A percentile compares a stretch with the other conserved stretches of the same genome.
Conservation (phyloP, 1,140 invertebrate species). For the Papilio machaon region DNA sequence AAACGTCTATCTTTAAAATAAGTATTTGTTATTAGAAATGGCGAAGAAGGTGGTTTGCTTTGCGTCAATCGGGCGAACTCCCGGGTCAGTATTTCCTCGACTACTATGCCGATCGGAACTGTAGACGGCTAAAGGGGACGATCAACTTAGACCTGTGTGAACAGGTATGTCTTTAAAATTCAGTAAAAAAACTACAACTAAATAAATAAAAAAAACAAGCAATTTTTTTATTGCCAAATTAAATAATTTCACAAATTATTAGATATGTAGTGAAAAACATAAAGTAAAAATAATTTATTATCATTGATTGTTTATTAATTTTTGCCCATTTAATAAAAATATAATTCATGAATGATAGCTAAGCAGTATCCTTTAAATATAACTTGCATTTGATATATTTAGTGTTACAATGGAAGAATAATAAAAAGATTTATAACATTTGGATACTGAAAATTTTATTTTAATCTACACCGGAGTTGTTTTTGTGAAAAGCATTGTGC, state of each 20-base stretch:
- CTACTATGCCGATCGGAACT: slow-evolving; percentile 94
- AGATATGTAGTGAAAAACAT: background rate
- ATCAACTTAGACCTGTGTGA: slow-evolving; percentile 98
- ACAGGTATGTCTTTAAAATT: slow-evolving; percentile 84
- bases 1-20: background rate
- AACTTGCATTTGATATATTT: background rate
- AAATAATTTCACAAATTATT: background rate
- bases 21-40: slow-evolving; percentile 88
- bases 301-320: too few relatives aligned
- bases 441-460: background rate
- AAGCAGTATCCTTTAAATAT: background rate
- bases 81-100: slow-evolving; percentile 96
- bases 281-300: background rate
- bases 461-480: background rate
- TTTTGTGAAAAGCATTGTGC: background rate
- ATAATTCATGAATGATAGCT: background rate
- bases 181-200: background rate
- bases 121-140: slow-evolving; percentile 93
- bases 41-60: slow-evolving; percentile 95
- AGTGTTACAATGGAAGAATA: background rate
- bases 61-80: slow-evolving; percentile 93
- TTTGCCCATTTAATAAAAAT: background rate
- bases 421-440: background rate
- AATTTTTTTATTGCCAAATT: slow-evolving; percentile 18
- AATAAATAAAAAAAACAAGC: slow-evolving; percentile 28